Conservation (phyloP, 1,140 invertebrate species). For the Asobara japonica region DNA sequence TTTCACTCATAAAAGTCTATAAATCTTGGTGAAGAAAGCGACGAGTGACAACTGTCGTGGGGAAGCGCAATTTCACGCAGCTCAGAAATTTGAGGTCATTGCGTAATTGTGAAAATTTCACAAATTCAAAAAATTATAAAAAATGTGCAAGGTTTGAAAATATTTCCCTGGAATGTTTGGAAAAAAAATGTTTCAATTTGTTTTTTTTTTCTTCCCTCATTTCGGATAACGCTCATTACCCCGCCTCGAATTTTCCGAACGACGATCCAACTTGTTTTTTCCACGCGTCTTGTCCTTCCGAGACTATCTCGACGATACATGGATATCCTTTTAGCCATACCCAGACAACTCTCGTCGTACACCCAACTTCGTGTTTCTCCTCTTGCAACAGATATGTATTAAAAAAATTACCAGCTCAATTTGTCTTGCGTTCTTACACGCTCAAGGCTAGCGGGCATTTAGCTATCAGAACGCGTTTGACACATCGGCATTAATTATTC, state of each 20-base stretch:
- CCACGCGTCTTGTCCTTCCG: conserved; percentile 37
- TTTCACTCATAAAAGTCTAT: too few species aligned
- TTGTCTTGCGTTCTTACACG: background rate
- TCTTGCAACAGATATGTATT: background rate
- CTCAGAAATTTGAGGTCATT: too few species aligned
- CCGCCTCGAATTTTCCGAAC: conserved; percentile 27
- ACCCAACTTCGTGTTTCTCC: background rate
- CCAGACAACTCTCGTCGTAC: conserved; percentile 13
- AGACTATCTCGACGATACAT: conserved; percentile 51
- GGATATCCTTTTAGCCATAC: conserved; percentile 54
- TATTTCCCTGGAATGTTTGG: too few species aligned
- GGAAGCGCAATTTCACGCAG: too few species aligned
- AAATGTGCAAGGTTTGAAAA: too few species aligned
- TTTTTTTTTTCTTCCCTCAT: conserved; percentile 2
- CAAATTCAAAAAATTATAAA: too few species aligned
- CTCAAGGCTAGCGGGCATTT: background rate
- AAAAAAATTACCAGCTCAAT: background rate
- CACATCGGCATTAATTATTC: conserved; percentile 26
- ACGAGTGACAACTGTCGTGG: too few species aligned
- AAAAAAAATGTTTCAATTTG: conserved; percentile 21
- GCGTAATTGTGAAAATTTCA: too few species aligned
- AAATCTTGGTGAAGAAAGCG: too few species aligned
- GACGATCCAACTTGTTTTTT: conserved; percentile 18
- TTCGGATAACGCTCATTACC: background rate
- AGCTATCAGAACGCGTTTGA: background rate